Evolutionary conservation across 1,140 invertebrate species (phyloP), one percentile per base, ranked within the genome.

Genomic region (Helicoverpa zea): DNA sequence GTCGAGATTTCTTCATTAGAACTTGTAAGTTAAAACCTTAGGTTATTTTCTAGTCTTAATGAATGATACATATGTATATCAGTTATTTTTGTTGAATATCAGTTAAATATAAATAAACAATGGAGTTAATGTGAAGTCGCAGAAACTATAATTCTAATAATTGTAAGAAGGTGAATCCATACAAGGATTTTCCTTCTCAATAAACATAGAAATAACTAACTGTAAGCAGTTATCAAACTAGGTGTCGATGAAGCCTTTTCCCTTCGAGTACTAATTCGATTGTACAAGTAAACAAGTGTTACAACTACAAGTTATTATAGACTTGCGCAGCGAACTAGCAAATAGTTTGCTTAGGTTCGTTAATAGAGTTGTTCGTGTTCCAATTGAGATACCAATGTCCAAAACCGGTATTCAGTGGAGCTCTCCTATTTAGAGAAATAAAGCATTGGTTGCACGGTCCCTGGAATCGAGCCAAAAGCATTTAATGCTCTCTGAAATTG

Each of bases 381-480:
- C 61, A 77, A 54, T 77, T 51, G 49, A 77, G 75, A 64, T 77
- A 16, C 59, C 47, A 29, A 81, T 81, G 73, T 76, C 77, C 77
- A 54, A 58, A 56, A 75, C 61, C 63, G 68, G 64, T 16, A 58
- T 83, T 77, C 73, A 47, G 49, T 49, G 56, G 63, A 35, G 23
- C 12, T 16, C 12, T 51, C 52, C 73, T 63, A 83, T 80, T 83
- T 74, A 61, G 78, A 51, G 56, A 80, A 80, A 77, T 79, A 80
- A 70, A 80, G 80, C 66, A 30, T 13, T 49, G 18, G 14, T 51
- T 30, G 59, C 56, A 16, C 47, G 75, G 35, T 11, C 77, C 68
- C 79, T 83, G 82, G 82, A 81, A 23, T 16, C 29, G 14, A 9
- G 82, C 82, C 82, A 83, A 83, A 79, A 54, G 51, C 56, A 54